Evolutionary conservation across 2,888 invertebrate genomes (phyloP), one percentile per base, ranked within the genome.

Genomic region (Sarcophaga carnaria): DNA sequence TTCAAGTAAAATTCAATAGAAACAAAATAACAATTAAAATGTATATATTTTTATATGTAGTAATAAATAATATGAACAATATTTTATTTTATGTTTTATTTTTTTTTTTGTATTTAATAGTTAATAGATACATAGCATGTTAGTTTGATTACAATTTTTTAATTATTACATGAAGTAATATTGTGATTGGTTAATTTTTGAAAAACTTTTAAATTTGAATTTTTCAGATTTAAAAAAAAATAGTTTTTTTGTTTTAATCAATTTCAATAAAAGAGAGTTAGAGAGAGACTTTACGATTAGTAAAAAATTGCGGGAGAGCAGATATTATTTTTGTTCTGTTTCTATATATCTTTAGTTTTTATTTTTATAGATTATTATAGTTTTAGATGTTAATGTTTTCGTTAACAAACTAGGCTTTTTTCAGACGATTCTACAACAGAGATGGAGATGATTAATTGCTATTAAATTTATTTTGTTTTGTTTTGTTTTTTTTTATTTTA

Each of bases 251-350:
- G 11, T 77, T 75, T 75, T 78, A 37, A 37, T 37, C 8, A 37
- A 37, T 37, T 37, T 37, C 37, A 37, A 37, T 37, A 80, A 84
- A 88, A 86, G 88, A 88, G 86, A 88, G 88, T 86, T 88, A 86
- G 88, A 89, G 89, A 89, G 89, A 89, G 88, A 87, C 83, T 86
- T 88, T 86, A 79, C 78, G 78, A 83, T 86, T 83, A 69, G 74
- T 81, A 80, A 60, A 72, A 76, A 37, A 81, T 88, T 49, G 75
- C 78, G 83, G 88, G 87, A 86, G 88, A 89, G 88, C 88, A 88
- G 85, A 83, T 88, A 79, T 37, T 37, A 37, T 87, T 85, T 64
- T 76, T 82, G 45, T 62, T 71, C 77, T 85, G 76, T 82, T 82
- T 78, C 70, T 64, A 82, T 69, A 25, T 72, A 82, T 74, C 59